Base-by-base conservation (phyloP, 2,113 vertebrate genomes). In the Parus major region DNA sequence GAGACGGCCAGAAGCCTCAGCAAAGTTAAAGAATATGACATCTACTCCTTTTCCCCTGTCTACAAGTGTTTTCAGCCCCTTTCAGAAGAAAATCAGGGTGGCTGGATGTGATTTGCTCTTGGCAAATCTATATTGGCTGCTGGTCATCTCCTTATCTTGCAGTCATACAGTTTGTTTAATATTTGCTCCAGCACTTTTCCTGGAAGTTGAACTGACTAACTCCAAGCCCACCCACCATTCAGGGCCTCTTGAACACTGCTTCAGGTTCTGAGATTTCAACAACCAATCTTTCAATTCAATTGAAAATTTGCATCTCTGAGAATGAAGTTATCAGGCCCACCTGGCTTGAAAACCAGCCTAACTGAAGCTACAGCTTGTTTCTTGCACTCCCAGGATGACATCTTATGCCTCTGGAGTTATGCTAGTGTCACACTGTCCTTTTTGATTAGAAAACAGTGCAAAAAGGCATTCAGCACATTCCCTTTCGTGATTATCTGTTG, bases 101-200 rank as follows among this genome's bases (percentile, higher is more conserved):
- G 27, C 39, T 86, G 70, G 72, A 86, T 1, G 1, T 52, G 50
- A 71, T 64, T 73, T 88, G 20, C 36, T 88, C 85, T 66, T 80
- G 66, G 75, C 42, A 95, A 86, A 65, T 66, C 64, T 29, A 2
- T 57, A 46, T 27, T 92, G 86, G 68, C 79, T 93, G 57, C 66
- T 63, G 68, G 12, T 90, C 46, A 55, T 59, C 75, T 88, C 66
- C 85, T 88, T 86, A 66, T 77, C 85, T 92, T 88, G n/a, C 0
- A 7, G 12, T n/a, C 25, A 23, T 70, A 42, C 8, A 81, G 14
- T 72, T 95, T 73, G 60, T 88, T 95, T 90, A 82, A 65, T 65
- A 35, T 80, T 86, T 94, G 59, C 70, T 90, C 46, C 88, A 92
- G 59, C 39, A 80, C 25, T 94, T 93, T 81, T 86, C 59, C 82